phyloP scores from a whole-genome alignment of 2,888 invertebrate genomes.

The Coelopa pilipes region DNA sequence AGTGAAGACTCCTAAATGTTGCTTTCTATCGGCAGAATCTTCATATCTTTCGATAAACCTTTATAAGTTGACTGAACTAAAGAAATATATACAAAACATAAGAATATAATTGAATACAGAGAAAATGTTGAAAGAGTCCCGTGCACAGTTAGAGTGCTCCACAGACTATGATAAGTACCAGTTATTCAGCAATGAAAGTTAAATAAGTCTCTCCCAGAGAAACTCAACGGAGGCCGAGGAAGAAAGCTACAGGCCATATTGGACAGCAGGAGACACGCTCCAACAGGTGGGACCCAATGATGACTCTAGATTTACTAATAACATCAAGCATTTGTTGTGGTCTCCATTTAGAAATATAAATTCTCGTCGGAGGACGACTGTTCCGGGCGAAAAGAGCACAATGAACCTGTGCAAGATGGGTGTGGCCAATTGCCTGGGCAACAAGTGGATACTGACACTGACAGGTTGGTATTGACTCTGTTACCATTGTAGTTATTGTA shows the following conservation, averaged over 20 bases:
- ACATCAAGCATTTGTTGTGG: conserved; percentile 2
- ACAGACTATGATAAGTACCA: conserved; percentile 17
- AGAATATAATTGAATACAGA: no score
- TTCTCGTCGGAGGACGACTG: background rate
- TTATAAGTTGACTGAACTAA: no score
- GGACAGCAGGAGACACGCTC: background rate
- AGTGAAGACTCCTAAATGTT: no score
- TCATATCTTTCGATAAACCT: no score
- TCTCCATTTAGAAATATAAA: background rate
- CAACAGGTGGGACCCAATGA: conserved; percentile 7
- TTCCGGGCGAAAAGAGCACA: background rate
- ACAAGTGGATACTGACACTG: conserved; percentile 57
- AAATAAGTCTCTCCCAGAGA: background rate
- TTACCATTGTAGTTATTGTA: background rate
- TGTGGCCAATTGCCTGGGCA: conserved; percentile 12
- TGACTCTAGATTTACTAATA: background rate
- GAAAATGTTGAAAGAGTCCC: conserved; percentile 10
- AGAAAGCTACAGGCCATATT: background rate
- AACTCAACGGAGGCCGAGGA: background rate
- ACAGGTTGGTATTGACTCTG: conserved; percentile 57
- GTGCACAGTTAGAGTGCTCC: background rate
- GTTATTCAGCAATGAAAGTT: conserved; percentile 2
- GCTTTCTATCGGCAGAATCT: no score
- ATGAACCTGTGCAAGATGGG: conserved; percentile 9
- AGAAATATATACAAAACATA: no score